Evolutionary conservation across 1,140 invertebrate species (phyloP).

Genomic region (Diuraphis noxia): DNA sequence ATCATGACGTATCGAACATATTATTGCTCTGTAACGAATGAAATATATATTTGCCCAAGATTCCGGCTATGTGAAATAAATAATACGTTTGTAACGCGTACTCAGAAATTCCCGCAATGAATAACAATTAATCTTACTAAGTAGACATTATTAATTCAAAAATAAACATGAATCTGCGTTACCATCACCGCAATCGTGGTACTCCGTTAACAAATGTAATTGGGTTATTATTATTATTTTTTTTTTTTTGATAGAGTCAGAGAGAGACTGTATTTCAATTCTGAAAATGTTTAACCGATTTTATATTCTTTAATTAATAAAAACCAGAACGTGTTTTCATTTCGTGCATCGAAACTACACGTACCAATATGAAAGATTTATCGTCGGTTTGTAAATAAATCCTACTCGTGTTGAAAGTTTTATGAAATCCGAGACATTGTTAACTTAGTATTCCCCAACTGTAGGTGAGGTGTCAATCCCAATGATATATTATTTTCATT

Average conservation of each 20-base stretch:
- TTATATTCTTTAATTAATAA: constrained; percentile 23
- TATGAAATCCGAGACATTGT: constrained; percentile 40
- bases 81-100: background rate
- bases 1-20: background rate
- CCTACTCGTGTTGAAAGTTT: constrained; percentile 15
- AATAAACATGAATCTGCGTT: background rate
- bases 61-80: background rate
- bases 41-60: background rate
- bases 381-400: constrained; percentile 1
- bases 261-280: background rate
- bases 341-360: background rate
- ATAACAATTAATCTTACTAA: constrained; percentile 4
- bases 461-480: background rate
- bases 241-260: background rate
- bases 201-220: constrained; percentile 23
- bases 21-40: background rate
- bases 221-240: constrained; percentile 27
- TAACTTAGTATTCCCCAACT: constrained; percentile 13
- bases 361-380: constrained; percentile 9
- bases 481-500: constrained; percentile 41
- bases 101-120: background rate
- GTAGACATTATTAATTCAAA: constrained; percentile 17
- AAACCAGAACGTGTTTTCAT: constrained; percentile 9
- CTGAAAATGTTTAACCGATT: background rate
- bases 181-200: background rate